Conservation (phyloP, 2,797 vertebrate genomes). For the Atherinosoma microstoma region DNA sequence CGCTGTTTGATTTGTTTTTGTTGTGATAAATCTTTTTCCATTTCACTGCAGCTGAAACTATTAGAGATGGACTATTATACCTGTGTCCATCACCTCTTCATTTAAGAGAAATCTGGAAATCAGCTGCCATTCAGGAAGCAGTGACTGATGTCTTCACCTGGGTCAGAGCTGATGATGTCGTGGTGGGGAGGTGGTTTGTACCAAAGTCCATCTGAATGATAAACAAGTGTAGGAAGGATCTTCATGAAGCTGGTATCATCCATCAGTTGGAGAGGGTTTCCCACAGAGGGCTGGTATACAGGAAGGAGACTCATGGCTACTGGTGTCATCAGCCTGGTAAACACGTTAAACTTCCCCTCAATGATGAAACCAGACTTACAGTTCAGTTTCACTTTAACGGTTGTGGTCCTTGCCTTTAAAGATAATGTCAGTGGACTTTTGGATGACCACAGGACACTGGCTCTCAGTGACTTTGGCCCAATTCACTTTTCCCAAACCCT, state of each 20-base stretch:
- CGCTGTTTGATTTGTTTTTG: too few species aligned
- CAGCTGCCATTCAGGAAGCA: constrained; percentile 86
- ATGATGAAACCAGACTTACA: constrained; percentile 88
- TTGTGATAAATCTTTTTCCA: too few species aligned
- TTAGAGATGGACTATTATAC: too few species aligned
- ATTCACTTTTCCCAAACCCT: constrained; percentile 86
- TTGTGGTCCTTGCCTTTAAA: constrained; percentile 85
- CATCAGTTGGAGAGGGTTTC: constrained; percentile 75
- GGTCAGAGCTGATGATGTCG: constrained; percentile 86
- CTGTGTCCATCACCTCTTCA: too few species aligned
- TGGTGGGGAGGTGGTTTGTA: constrained; percentile 87
- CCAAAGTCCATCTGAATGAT: constrained; percentile 89
- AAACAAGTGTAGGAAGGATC: constrained; percentile 72
- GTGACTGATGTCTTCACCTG: constrained; percentile 91
- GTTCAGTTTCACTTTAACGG: constrained; percentile 82
- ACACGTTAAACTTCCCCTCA: constrained; percentile 83
- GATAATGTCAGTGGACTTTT: constrained; percentile 76
- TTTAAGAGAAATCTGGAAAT: too few species aligned
- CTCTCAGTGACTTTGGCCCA: constrained; percentile 87
- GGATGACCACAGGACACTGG: constrained; percentile 89
- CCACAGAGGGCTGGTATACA: constrained; percentile 87
- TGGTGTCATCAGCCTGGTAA: constrained; percentile 90
- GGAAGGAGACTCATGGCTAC: constrained; percentile 85
- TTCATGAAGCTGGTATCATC: constrained; percentile 87
- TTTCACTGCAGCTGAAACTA: too few species aligned